These are phyloP conservation scores for Notoglanidium macrostoma DNA, from an alignment of 2,797 vertebrate genomes.

Conservation along the genomic window DNA sequence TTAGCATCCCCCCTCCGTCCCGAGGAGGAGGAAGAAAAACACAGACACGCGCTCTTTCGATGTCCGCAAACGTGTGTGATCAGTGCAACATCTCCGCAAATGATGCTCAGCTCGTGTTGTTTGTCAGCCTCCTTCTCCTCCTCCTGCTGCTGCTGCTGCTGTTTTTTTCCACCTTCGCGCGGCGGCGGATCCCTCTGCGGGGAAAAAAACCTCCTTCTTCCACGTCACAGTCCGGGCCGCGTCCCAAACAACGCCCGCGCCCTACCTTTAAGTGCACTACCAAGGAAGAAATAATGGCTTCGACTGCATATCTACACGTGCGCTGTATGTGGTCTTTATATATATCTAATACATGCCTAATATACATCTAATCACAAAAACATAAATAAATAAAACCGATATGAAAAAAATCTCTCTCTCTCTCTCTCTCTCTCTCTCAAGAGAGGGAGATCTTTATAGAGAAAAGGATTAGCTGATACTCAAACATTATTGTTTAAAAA, in stretches of 20 bases:
- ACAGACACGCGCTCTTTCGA: neutral
- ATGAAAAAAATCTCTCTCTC: no score
- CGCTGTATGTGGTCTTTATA: neutral
- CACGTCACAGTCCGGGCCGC: slow-evolving; percentile 7
- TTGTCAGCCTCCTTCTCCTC: neutral
- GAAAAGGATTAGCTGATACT: no score
- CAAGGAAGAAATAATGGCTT: neutral
- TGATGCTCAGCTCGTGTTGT: slow-evolving; percentile 23
- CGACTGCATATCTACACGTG: neutral
- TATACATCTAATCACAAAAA: no score
- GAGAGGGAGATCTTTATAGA: no score
- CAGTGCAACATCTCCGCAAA: neutral
- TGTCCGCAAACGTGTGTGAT: neutral
- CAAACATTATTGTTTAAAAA: no score
- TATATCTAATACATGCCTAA: no score
- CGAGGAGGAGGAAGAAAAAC: slow-evolving; percentile 24
- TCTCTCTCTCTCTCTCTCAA: no score
- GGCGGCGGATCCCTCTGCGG: slow-evolving; percentile 21
- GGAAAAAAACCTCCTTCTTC: slow-evolving; percentile 20
- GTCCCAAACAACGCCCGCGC: neutral
- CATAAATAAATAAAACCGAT: neutral
- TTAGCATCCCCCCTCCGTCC: slow-evolving; percentile 66
- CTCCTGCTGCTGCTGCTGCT: neutral
- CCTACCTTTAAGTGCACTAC: slow-evolving; percentile 1
- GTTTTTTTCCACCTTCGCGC: slow-evolving; percentile 26